Evolutionary conservation across 1,140 invertebrate genomes (phyloP).

Genomic region (Asbolus verrucosus): DNA sequence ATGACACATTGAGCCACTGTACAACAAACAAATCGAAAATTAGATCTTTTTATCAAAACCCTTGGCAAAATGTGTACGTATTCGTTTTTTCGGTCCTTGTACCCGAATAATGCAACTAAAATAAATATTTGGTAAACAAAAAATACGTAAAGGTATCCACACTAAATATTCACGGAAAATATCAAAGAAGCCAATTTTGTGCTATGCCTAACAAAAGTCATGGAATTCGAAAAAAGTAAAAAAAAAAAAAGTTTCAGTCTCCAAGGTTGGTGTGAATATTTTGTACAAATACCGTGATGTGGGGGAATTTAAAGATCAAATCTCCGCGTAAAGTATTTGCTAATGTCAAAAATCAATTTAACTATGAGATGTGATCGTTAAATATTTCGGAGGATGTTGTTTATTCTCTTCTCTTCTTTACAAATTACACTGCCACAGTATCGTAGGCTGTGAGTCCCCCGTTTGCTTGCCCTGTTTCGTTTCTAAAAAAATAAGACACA

Average conservation of each 20-base stretch:
- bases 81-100: constrained; percentile 56
- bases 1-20: constrained; percentile 65
- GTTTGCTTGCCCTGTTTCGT: constrained; percentile 82
- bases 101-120: constrained; percentile 47
- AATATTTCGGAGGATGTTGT: constrained; percentile 4
- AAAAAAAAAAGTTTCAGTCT: constrained; percentile 52
- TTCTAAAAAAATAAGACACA: constrained; percentile 73
- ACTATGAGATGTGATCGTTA: constrained; percentile 39
- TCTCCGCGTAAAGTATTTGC: constrained; percentile 5
- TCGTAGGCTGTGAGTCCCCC: constrained; percentile 95
- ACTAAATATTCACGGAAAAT: constrained; percentile 52
- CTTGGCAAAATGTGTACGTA: constrained; percentile 62
- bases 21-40: constrained; percentile 49
- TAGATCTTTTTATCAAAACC: constrained; percentile 15
- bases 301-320: constrained; percentile 37
- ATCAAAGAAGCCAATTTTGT: constrained; percentile 28
- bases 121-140: constrained; percentile 52
- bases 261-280: constrained; percentile 49
- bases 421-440: constrained; percentile 97
- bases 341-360: constrained; percentile 10
- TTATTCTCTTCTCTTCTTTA: constrained; percentile 69
- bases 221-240: constrained; percentile 39
- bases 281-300: constrained; percentile 39
- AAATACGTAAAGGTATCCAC: constrained; percentile 38
- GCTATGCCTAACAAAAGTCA: neutral